phyloP scores from a whole-genome alignment of 2,888 invertebrate genomes.

The Meandrusa payeni region DNA sequence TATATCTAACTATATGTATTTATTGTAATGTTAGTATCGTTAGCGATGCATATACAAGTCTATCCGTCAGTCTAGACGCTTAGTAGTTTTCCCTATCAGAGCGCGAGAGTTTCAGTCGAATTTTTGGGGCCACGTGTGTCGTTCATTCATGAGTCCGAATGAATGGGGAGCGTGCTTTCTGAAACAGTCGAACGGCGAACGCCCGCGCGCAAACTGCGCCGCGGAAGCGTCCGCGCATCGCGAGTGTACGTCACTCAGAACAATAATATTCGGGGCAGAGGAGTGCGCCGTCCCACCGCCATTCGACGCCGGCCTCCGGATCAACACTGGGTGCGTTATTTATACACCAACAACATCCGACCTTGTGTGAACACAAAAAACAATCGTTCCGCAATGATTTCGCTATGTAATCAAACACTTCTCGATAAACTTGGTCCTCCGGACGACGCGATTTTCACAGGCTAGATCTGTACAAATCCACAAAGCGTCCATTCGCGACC shows the following conservation, averaged over 20 bases:
- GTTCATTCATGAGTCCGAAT: conserved; percentile 71
- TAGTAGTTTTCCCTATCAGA: conserved; percentile 15
- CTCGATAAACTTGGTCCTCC: no score
- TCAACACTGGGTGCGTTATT: conserved; percentile 61
- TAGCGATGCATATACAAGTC: conserved; percentile 26
- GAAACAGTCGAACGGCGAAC: conserved; percentile 65
- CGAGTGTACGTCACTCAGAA: conserved; percentile 35
- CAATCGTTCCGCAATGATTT: neutral
- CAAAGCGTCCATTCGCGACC: no score
- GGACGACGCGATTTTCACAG: no score
- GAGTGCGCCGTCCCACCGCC: conserved; percentile 40
- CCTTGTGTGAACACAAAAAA: conserved; percentile 41
- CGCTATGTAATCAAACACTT: no score
- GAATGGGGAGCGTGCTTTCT: conserved; percentile 54
- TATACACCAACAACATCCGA: conserved; percentile 41
- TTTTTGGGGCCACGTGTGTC: conserved; percentile 64
- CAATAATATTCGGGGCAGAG: neutral
- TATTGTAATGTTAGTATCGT: conserved; percentile 1
- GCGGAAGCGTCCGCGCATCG: conserved; percentile 42
- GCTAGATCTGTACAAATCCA: no score
- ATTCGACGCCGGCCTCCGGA: conserved; percentile 46
- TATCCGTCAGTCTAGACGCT: conserved; percentile 32
- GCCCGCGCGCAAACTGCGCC: conserved; percentile 64
- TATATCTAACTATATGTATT: no score
- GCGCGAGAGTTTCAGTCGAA: conserved; percentile 48